Evolutionary conservation across 2,888 invertebrate species (phyloP), one percentile per base, ranked within the genome.

Genomic region (Drosophila kokeensis): DNA sequence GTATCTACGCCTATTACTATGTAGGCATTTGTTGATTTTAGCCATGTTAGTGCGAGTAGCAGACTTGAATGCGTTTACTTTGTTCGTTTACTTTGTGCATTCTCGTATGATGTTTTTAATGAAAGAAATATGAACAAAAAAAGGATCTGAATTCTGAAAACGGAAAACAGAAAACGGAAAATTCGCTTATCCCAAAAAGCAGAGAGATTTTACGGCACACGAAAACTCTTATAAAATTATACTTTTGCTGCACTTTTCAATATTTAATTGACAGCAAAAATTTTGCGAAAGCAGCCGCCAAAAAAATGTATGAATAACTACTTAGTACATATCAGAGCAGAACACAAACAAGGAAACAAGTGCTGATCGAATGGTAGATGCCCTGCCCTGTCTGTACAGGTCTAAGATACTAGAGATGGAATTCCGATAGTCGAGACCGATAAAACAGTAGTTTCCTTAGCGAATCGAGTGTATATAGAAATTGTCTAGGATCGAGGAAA

Each of bases 221-320:
- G 10, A 40, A 58, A 42, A 34, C 36, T 50, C n/a, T 52, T 24
- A 27, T 55, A 2, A 27, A n/a, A 30, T 27, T 50, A n/a, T 7
- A n/a, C n/a, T 53, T 53, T 15, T 34, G 59, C 34, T 52, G 57
- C 71, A 70, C 52, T 60, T 80, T 82, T 86, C 75, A 76, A 84
- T 87, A 76, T 84, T 84, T 82, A 84, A 87, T 85, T 85, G 83
- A 58, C 64, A 63, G 63, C 48, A 75, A 55, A 78, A 69, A 77
- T 72, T 77, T 73, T 4, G 6, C 36, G 54, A 59, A 63, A 73
- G 65, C 66, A 72, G 49, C 48, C 48, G 15, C 40, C 27, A 49
- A 36, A 38, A 59, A 61, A 55, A 42, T 40, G 8, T 32, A 32
- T 11, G 52, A 21, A 50, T 32, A 40, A 52, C 8, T 54, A 24